Conservation (phyloP, 2,888 invertebrate genomes). For the Ganaspis brasiliensis region DNA sequence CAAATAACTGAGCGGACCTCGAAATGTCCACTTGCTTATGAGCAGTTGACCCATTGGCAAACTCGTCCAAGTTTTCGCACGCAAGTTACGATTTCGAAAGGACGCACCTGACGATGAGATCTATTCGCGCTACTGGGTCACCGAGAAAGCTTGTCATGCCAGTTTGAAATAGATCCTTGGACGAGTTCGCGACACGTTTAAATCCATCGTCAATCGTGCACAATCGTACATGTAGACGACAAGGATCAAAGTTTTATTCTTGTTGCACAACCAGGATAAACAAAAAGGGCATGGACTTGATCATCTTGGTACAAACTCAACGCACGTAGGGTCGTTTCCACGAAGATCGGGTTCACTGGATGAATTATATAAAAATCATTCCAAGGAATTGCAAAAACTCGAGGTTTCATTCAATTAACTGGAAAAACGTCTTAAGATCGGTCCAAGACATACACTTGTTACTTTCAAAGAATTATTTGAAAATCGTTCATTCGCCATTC, state of each 20-base stretch:
- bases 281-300: too few relatives aligned
- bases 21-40: slow-evolving; percentile 55
- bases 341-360: not conserved
- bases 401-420: not conserved
- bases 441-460: not conserved
- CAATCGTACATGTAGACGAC: not conserved
- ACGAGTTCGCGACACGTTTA: slow-evolving; percentile 34
- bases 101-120: slow-evolving; percentile 68
- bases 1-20: slow-evolving; percentile 27
- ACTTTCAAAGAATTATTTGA: not conserved
- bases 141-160: slow-evolving; percentile 71
- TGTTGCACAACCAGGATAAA: not conserved
- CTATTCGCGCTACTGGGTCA: slow-evolving; percentile 78
- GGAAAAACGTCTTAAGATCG: not conserved
- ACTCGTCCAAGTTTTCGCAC: slow-evolving; percentile 71
- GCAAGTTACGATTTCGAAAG: slow-evolving; percentile 68
- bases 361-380: not conserved
- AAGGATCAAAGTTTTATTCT: slow-evolving; percentile 1
- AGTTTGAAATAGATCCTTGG: slow-evolving; percentile 65
- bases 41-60: slow-evolving; percentile 59
- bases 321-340: not conserved
- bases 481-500: not conserved
- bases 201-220: slow-evolving; percentile 12
- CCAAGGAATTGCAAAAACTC: not conserved
- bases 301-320: not conserved